A percentile compares a stretch with the other conserved stretches of the same genome.
Evolutionary conservation across 2,888 invertebrate genomes (phyloP).

Genomic region (Xanthia icteritia): DNA sequence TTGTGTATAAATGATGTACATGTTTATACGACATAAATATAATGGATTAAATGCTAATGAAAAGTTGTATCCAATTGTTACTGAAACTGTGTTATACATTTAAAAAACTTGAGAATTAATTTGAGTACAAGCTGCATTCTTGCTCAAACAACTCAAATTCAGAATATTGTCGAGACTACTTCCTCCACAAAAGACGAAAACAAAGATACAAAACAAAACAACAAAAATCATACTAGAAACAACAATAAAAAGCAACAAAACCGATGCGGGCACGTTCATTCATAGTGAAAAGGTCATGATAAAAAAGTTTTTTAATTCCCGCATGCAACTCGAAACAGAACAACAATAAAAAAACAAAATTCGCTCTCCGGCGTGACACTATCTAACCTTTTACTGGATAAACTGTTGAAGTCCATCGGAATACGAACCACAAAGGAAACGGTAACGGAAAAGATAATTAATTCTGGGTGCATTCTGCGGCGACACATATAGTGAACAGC

Average conservation of each 20-base stretch:
- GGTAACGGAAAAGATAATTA: conserved; percentile 64
- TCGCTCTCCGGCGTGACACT: conserved; percentile 49
- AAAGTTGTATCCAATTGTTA: neutral
- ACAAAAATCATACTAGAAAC: conserved; percentile 38
- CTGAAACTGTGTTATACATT: too few relatives aligned
- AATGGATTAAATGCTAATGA: neutral
- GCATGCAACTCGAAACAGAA: conserved; percentile 53
- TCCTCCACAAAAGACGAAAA: conserved; percentile 22
- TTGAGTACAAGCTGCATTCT: neutral
- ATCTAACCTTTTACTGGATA: conserved; percentile 59
- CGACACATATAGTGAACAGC: conserved; percentile 60
- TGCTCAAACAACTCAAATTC: conserved; percentile 21
- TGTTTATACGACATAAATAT: too few relatives aligned
- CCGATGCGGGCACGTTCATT: conserved; percentile 55
- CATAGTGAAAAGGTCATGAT: conserved; percentile 60
- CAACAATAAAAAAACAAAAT: conserved; percentile 42
- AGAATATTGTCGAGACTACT: conserved; percentile 8
- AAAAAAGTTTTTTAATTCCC: conserved; percentile 67
- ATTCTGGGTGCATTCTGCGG: conserved; percentile 61
- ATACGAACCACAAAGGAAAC: conserved; percentile 55
- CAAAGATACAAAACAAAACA: conserved; percentile 18
- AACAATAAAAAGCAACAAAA: conserved; percentile 46
- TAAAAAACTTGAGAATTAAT: too few relatives aligned
- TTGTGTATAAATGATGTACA: neutral
- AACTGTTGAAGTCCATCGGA: conserved; percentile 61